Base-by-base conservation (phyloP, 2,888 invertebrate species). In the Epirrhoe alternata region DNA sequence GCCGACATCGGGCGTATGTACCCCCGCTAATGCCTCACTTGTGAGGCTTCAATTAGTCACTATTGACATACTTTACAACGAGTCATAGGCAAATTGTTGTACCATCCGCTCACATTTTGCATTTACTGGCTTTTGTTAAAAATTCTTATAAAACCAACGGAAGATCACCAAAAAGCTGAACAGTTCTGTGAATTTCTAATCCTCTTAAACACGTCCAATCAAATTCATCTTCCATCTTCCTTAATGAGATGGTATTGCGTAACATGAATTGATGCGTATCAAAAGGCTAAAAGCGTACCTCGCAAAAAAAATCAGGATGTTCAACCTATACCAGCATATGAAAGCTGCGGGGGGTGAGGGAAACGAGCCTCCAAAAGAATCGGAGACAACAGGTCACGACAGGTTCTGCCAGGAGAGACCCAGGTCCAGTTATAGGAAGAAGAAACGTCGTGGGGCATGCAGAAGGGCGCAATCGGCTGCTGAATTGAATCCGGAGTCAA, bases 311-410 rank as follows among this genome's bases (percentile, higher is more conserved):
- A 70, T 81, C 10, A 94, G 90, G 74, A 97, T 97, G 97, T 97
- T 97, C 84, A 97, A 96, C 77, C 88, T 97, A 68, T 96, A 97
- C 78, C 95, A 96, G 77, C 95, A 94, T 71, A 95, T 96, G 87
- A 94, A 95, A 52, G 66, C 73, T 77, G 94, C 94, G 16, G 94
- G 94, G 61, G 94, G 90, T 30, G 94, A 94, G 14, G 93, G 90
- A 0, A 58, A 52, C 5, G 95, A 90, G 75, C 94, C 93, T 31
- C 89, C 83, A 72, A 94, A 88, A 70, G 94, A 90, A 73, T 85
- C 94, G 0, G 95, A 95, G 78, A 95, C 96, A 1, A 97, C 97
- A 6, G 97, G 97, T 0, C 97, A 97, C 78, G 97, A 97, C 79
- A 93, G 97, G 75, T 97, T 97, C 83, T 97, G 96, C 77, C 96